Base-by-base conservation (phyloP, 1,140 invertebrate species). In the Mamestra configurata region DNA sequence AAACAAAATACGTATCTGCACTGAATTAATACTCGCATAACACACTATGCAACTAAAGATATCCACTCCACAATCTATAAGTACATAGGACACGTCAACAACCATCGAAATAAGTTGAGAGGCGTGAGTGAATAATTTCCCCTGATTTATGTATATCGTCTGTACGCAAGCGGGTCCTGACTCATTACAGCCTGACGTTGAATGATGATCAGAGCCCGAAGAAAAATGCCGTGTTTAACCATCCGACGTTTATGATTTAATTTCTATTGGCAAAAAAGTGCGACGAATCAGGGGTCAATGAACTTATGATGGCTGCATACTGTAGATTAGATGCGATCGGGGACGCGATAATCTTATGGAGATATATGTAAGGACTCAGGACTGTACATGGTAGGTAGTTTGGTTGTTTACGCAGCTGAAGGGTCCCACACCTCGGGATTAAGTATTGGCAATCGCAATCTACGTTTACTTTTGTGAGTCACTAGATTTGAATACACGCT, bases 171-270 rank as follows among this genome's bases (percentile, higher is more conserved):
- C 84, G 83, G 84, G 89, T 89, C 87, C 88, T 86, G 87, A 85
- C 90, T 93, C 90, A 92, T 93, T 93, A 93, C 84, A 83, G 78
- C 70, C 86, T 91, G 90, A 92, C 90, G 84, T 92, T 93, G 91
- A 92, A 89, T 86, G 91, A 93, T 92, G 87, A 89, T 88, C 86
- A 82, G 78, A 57, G 82, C 79, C 70, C 79, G 77, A 84, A 89
- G 88, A 90, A 91, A 90, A 89, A 90, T 88, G 83, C 85, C 77
- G 82, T 85, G 86, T 85, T 88, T 89, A 89, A 91, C 86, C 86
- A 85, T 85, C 84, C 79, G 77, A 79, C 81, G 68, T 82, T 86
- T 90, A 92, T 90, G 85, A 88, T 91, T 90, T 92, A 89, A 92
- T 92, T 88, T 85, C 81, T 85, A 88, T 86, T 84, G 70, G 70